Evolutionary conservation across 2,113 vertebrate species (phyloP).

Genomic region (Cnemophilus loriae): DNA sequence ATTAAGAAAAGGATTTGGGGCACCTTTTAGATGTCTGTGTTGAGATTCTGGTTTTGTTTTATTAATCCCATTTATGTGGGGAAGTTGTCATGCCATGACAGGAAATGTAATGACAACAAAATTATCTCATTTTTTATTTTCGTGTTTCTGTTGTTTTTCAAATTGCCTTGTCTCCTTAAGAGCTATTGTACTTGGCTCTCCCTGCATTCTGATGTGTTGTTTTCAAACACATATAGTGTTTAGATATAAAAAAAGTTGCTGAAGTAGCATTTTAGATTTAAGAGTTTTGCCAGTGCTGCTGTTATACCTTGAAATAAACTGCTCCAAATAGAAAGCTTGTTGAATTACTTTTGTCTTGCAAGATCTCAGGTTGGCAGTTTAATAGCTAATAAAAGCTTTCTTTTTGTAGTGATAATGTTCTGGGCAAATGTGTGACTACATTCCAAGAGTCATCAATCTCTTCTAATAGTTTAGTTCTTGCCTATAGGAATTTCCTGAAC

Average conservation of each 20-base stretch:
- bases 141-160: not conserved
- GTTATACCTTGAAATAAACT: not conserved
- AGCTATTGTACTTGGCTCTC: not conserved
- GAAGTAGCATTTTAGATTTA: not conserved
- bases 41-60: not conserved
- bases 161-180: not conserved
- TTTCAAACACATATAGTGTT: not conserved
- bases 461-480: not conserved
- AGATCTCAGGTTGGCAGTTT: not conserved
- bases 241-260: not conserved
- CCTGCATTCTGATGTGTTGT: not conserved
- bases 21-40: not conserved
- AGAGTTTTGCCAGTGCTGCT: not conserved
- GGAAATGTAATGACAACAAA: not conserved
- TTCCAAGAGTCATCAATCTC: not conserved
- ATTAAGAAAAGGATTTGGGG: not conserved
- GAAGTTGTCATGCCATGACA: not conserved
- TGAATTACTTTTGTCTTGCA: not conserved
- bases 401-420: not conserved
- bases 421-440: not conserved
- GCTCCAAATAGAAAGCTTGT: not conserved
- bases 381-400: not conserved
- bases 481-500: not conserved
- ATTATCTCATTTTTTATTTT: not conserved
- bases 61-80: not conserved